Percentiles rank a stretch among this genome's conserved stretches.
Evolutionary conservation across 1,140 invertebrate species (phyloP).

Genomic region (Octopus sinensis): DNA sequence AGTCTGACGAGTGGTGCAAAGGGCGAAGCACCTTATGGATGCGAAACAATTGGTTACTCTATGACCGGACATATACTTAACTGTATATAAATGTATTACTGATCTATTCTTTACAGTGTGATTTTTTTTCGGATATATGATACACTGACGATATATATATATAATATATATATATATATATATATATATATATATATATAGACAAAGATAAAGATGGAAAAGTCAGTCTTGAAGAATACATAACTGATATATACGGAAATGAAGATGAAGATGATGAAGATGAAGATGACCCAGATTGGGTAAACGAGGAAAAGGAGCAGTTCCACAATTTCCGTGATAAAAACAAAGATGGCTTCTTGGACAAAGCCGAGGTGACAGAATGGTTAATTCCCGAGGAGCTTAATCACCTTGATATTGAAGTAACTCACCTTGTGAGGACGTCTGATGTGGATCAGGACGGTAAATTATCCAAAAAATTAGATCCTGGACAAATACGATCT

Average conservation of each 20-base stretch:
- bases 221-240: constrained; percentile 68
- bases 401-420: constrained; percentile 93
- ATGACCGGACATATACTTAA: no score
- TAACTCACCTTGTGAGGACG: constrained; percentile 91
- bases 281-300: constrained; percentile 90
- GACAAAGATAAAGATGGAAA: constrained; percentile 91
- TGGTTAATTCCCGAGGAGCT: constrained; percentile 97
- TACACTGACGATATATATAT: no score
- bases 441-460: constrained; percentile 86
- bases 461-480: constrained; percentile 84
- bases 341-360: constrained; percentile 84
- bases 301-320: constrained; percentile 87
- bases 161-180: no score
- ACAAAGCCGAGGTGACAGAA: constrained; percentile 76
- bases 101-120: no score
- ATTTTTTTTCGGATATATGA: no score
- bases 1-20: no score
- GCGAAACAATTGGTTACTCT: no score
- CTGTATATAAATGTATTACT: no score
- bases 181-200: no score
- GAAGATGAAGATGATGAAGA: constrained; percentile 80
- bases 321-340: constrained; percentile 76
- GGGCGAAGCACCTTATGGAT: no score
- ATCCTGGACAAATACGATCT: constrained; percentile 93
- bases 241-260: constrained; percentile 55